These are phyloP conservation scores for Artibeus lituratus DNA, from an alignment of 2,797 vertebrate species.

Conservation along the genomic window DNA sequence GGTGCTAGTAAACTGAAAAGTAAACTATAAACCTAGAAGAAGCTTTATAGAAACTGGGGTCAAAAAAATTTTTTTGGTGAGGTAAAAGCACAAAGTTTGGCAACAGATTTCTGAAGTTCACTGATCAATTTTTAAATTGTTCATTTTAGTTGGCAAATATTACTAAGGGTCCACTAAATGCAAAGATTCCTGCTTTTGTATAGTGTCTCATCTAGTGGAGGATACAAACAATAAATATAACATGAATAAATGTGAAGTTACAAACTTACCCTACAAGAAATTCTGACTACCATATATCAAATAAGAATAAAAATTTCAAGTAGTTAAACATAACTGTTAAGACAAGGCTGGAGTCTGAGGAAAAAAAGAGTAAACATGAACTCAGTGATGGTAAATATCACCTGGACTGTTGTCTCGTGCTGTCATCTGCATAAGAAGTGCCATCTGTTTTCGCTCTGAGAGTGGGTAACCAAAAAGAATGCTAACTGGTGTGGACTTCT, in stretches of 20 bases:
- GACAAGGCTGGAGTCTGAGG: not conserved
- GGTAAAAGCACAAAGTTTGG: not conserved
- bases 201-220: not conserved
- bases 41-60: not conserved
- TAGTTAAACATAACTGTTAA: constrained; percentile 10
- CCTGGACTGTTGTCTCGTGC: constrained; percentile 99
- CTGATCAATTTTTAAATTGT: not conserved
- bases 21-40: not conserved
- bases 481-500: constrained; percentile 94
- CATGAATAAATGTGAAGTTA: constrained; percentile 7
- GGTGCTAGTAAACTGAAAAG: constrained; percentile 8
- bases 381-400: constrained; percentile 73
- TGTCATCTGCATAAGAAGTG: constrained; percentile 99
- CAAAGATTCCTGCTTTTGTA: not conserved
- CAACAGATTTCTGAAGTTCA: not conserved
- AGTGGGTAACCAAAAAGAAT: constrained; percentile 98
- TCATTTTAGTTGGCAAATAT: constrained; percentile 22
- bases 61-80: not conserved
- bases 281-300: constrained; percentile 17
- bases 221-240: not conserved
- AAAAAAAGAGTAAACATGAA: constrained; percentile 17
- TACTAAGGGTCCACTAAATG: not conserved
- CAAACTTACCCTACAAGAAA: not conserved
- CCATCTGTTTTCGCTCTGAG: constrained; percentile 99
- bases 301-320: constrained; percentile 13